Base-by-base conservation (phyloP, 2,113 vertebrate genomes). In the Hydrochoerus hydrochaeris region DNA sequence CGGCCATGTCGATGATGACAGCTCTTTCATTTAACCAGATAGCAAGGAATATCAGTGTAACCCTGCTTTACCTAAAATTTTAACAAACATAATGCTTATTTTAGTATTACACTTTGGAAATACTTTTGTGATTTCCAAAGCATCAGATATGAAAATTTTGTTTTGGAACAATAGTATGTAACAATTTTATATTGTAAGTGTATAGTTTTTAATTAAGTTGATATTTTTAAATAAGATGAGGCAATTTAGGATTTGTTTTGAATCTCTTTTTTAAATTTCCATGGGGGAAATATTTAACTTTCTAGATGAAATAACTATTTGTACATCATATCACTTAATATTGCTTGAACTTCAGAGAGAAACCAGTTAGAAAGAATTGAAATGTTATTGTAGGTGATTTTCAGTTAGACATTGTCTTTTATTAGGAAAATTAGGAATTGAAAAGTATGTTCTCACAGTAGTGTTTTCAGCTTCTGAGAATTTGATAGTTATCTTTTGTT, bases 81-180 rank as follows among this genome's bases (percentile, higher is more conserved):
- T 73, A 86, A 65, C 63, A 90, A 92, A 60, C 16, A 57, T 44
- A 0, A 52, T 19, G 17, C 77, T 89, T 90, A 83, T 30, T 49
- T 63, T 83, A 69, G 2, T 14, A 54, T 78, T 75, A 86, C n/a
- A 38, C 7, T 75, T 41, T 30, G 19, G 7, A 82, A 89, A 77
- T 86, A 57, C 57, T 73, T 73, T 87, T 26, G 90, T 83, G 82
- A 80, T 73, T 92, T 91, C 16, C 10, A 65, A 88, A 90, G 89
- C 5, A 73, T 77, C 85, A 89, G 0, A 54, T 16, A 46, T 94
- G 17, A 71, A 60, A 54, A 69, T 67, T 84, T 67, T 57, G 2
- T 30, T 84, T 86, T 91, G 32, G 20, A 65, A 71, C 28, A 81
- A 77, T 5, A 89, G 17, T 60, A 58, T 71, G 6, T 32, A 83